phyloP scores from a whole-genome alignment of 2,113 vertebrate species.

The Gadus chalcogrammus region DNA sequence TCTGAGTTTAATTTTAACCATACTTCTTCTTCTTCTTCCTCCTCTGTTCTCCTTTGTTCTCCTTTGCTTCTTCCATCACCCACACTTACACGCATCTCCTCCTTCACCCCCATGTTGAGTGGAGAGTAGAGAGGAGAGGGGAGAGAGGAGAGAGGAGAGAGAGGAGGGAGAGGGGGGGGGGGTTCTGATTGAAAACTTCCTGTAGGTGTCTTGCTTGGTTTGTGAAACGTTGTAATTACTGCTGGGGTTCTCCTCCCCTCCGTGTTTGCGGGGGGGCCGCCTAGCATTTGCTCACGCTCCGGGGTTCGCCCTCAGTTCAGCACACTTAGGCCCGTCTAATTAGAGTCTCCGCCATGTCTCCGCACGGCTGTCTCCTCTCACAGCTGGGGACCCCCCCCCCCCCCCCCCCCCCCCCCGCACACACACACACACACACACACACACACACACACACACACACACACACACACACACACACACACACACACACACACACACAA shows the following conservation, averaged over 20 bases:
- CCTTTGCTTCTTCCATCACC: neutral
- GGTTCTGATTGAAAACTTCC: constrained; percentile 72
- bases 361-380: constrained; percentile 59
- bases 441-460: constrained; percentile 50
- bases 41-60: neutral
- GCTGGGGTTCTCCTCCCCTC: constrained; percentile 66
- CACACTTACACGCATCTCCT: constrained; percentile 41
- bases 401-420: constrained; percentile 50
- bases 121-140: constrained; percentile 4
- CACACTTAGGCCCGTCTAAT: constrained; percentile 73
- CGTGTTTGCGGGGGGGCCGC: constrained; percentile 42
- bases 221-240: constrained; percentile 79
- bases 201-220: constrained; percentile 72
- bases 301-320: constrained; percentile 74
- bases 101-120: constrained; percentile 55
- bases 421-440: constrained; percentile 40
- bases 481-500: constrained; percentile 44
- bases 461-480: constrained; percentile 53
- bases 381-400: constrained; percentile 71
- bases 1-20: too few relatives aligned
- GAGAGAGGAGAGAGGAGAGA: too few relatives aligned
- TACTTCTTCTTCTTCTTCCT: neutral
- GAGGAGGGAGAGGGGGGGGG: constrained; percentile 13
- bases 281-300: constrained; percentile 61
- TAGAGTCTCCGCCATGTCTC: constrained; percentile 71